Percentiles rank a stretch among this genome's conserved stretches.
Evolutionary conservation across 2,797 vertebrate species (phyloP).

Genomic region (Austrolebias charrua): DNA sequence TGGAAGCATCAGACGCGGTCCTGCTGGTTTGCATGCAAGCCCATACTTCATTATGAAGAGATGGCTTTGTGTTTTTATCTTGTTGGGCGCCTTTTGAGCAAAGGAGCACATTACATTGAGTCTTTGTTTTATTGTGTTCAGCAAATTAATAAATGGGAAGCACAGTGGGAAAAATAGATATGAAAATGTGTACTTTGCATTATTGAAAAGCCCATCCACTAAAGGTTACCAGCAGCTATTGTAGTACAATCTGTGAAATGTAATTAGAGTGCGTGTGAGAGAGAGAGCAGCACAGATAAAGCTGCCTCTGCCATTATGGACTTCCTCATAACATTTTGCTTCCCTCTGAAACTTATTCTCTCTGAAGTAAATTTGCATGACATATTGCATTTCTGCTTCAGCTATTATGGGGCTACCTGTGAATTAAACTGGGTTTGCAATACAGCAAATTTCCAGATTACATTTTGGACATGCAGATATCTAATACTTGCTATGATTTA

Average conservation of each 20-base stretch:
- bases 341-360: constrained; percentile 82
- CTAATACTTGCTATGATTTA: constrained; percentile 77
- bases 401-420: constrained; percentile 83
- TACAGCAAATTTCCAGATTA: constrained; percentile 77
- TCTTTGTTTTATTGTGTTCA: constrained; percentile 87
- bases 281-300: constrained; percentile 75
- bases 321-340: constrained; percentile 80
- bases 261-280: constrained; percentile 82
- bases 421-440: constrained; percentile 80
- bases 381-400: constrained; percentile 85
- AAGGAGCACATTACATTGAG: constrained; percentile 78
- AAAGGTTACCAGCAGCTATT: constrained; percentile 86
- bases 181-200: constrained; percentile 87
- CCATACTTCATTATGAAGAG: constrained; percentile 68
- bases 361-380: constrained; percentile 85
- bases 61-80: constrained; percentile 78
- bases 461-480: constrained; percentile 75
- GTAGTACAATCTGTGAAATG: constrained; percentile 85
- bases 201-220: constrained; percentile 85
- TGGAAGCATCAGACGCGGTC: constrained; percentile 50
- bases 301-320: constrained; percentile 75
- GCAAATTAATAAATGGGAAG: constrained; percentile 86
- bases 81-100: constrained; percentile 76
- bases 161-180: constrained; percentile 81
- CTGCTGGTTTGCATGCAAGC: constrained; percentile 59